These are phyloP conservation scores for Antechinus flavipes DNA, from an alignment of 2,113 vertebrate genomes.

Conservation along the genomic window DNA sequence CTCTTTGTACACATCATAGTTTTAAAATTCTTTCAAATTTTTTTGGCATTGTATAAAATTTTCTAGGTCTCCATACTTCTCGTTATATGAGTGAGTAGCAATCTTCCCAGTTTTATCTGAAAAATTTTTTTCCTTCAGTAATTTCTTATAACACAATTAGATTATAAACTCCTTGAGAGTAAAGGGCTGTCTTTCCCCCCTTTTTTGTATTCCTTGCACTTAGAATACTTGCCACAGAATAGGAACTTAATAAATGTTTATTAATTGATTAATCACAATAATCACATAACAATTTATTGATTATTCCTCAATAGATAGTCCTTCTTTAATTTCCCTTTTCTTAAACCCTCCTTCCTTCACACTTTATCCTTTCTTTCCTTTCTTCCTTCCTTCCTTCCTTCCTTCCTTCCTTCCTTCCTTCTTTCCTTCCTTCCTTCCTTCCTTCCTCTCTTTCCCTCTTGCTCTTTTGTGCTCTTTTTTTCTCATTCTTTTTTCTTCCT, in stretches of 20 bases:
- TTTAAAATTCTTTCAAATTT: background rate
- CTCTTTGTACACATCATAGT: background rate
- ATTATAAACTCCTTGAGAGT: background rate
- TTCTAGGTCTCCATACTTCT: background rate
- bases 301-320: background rate
- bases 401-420: too few species aligned
- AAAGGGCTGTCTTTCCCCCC: background rate
- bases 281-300: background rate
- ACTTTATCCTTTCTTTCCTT: too few species aligned
- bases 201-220: background rate
- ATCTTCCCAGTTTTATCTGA: background rate
- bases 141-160: background rate
- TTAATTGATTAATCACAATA: background rate
- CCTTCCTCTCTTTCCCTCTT: too few species aligned
- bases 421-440: too few species aligned
- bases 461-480: too few species aligned
- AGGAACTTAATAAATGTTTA: background rate
- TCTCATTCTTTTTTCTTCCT: too few species aligned
- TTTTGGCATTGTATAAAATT: background rate
- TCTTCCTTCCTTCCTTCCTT: too few species aligned
- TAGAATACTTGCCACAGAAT: background rate
- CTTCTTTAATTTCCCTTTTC: background rate
- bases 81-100: background rate
- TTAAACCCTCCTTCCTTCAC: too few species aligned
- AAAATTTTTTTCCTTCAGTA: background rate